Percentiles rank a stretch among this genome's conserved stretches.
These are phyloP conservation scores for Oryzias dopingdopingensis DNA, from an alignment of 2,797 vertebrate species.

Conservation along the genomic window DNA sequence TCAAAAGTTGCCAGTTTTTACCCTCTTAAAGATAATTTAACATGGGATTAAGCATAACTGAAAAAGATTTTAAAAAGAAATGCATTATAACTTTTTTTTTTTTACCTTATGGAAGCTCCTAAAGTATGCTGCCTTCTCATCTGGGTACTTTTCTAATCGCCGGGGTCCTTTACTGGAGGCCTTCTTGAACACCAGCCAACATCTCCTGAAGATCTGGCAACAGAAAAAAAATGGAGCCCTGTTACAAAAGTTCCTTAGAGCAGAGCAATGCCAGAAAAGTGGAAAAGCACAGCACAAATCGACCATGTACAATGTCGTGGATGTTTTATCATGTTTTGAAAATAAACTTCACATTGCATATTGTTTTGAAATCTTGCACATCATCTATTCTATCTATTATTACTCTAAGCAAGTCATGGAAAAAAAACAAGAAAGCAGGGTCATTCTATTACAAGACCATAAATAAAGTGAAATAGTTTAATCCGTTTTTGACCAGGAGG, in stretches of 20 bases:
- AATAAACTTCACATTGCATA: too few relatives aligned
- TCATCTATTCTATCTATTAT: too few relatives aligned
- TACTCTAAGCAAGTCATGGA: too few relatives aligned
- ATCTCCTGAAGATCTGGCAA: slow-evolving; percentile 93
- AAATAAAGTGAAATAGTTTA: too few relatives aligned
- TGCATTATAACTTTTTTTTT: slow-evolving; percentile 1
- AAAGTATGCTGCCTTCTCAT: slow-evolving; percentile 98
- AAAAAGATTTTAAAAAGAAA: neutral
- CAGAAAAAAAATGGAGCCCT: slow-evolving; percentile 33
- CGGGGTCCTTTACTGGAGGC: slow-evolving; percentile 98
- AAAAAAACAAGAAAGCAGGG: too few relatives aligned
- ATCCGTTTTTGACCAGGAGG: too few relatives aligned
- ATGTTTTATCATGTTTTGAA: too few relatives aligned
- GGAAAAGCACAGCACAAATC: slow-evolving; percentile 19
- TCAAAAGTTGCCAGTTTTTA: neutral
- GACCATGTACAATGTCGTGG: neutral
- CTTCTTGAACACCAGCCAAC: slow-evolving; percentile 99
- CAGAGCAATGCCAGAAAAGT: slow-evolving; percentile 17
- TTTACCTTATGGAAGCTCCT: slow-evolving; percentile 96
- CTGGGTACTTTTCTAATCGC: slow-evolving; percentile 96
- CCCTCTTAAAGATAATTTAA: neutral
- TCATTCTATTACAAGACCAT: too few relatives aligned
- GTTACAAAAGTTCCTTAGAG: slow-evolving; percentile 24
- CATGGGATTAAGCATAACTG: neutral
- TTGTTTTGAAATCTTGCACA: too few relatives aligned